Evolutionary conservation across 2,797 vertebrate genomes (phyloP).

Genomic region (Emys orbicularis): DNA sequence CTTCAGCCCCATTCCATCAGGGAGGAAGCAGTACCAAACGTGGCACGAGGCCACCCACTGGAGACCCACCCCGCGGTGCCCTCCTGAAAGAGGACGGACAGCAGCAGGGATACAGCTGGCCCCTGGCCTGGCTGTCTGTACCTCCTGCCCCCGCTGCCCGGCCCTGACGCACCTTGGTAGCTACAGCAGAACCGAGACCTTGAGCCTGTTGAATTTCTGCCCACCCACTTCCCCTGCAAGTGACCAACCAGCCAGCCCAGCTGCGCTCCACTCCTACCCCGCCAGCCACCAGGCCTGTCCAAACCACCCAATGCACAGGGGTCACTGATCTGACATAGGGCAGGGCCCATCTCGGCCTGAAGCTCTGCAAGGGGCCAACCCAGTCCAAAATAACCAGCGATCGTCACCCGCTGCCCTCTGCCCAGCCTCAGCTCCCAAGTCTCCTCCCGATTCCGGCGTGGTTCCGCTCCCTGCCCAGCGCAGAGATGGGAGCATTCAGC

Average conservation of each 20-base stretch:
- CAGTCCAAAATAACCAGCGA: not conserved
- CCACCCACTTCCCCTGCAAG: not conserved
- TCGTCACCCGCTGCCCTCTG: no score
- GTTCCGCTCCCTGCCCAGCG: no score
- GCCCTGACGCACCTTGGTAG: not conserved
- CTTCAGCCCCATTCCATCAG: not conserved
- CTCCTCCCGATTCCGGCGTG: not conserved
- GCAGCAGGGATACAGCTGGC: not conserved
- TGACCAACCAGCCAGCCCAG: no score
- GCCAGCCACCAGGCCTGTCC: no score
- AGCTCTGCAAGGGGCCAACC: not conserved
- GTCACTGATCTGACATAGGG: not conserved
- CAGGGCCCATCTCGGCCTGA: no score
- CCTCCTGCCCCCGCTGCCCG: no score
- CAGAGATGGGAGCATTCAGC: no score
- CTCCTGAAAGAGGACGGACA: not conserved
- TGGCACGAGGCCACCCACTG: not conserved
- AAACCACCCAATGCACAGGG: not conserved
- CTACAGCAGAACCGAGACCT: not conserved
- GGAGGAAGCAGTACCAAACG: no score
- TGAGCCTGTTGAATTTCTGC: not conserved
- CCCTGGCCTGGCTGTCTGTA: not conserved
- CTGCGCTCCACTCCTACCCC: not conserved
- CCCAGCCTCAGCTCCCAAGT: not conserved
- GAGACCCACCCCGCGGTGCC: not conserved